Evolutionary conservation across 2,797 vertebrate genomes (phyloP).

Genomic region (Trichosurus vulpecula): DNA sequence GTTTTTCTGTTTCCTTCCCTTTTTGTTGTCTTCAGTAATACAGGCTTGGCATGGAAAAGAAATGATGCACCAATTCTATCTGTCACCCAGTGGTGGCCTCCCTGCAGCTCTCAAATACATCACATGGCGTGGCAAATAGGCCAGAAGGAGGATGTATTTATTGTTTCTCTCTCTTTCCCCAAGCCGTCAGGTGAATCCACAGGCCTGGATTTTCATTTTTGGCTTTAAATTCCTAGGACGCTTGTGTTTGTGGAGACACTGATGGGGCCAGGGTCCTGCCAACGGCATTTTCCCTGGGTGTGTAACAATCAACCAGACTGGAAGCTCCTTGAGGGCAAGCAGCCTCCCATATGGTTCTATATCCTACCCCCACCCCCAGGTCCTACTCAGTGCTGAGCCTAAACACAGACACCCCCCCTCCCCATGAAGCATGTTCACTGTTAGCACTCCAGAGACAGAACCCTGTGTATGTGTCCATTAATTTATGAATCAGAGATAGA

Average conservation of each 20-base stretch:
- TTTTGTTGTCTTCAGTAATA: not conserved
- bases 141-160: not conserved
- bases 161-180: not conserved
- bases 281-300: not conserved
- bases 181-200: not conserved
- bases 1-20: conserved; percentile 25
- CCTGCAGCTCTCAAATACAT: not conserved
- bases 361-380: not conserved
- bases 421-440: not conserved
- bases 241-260: conserved; percentile 8
- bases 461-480: not conserved
- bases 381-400: not conserved
- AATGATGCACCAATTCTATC: not conserved
- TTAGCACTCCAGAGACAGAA: not conserved
- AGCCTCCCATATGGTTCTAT: not conserved
- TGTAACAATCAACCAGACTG: not conserved
- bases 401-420: not conserved
- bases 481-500: not conserved
- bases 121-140: not conserved
- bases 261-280: not conserved
- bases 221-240: not conserved
- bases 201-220: not conserved
- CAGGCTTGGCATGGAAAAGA: not conserved
- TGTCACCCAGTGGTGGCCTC: not conserved
- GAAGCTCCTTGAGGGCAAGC: not conserved